Evolutionary conservation across 1,140 invertebrate species (phyloP), one percentile per base, ranked within the genome.

Genomic region (Drosophila tsacasi): DNA sequence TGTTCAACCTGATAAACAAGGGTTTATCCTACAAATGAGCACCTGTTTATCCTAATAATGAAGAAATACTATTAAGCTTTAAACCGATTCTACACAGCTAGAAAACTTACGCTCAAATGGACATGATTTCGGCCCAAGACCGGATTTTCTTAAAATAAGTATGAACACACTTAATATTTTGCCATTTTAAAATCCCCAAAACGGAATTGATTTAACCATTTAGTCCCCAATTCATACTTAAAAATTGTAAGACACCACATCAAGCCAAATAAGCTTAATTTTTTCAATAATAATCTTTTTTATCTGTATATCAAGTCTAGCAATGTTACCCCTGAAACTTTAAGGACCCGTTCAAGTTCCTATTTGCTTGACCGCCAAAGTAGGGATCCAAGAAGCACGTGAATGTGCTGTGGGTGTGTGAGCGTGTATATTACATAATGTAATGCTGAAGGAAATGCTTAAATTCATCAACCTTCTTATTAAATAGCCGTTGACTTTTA

Each of bases 381-480:
- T 71, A 35, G 5, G 30, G 17, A 42, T 35, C 39, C 37, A 21
- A 58, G 58, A n/a, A 46, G 47, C 42, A 63, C 50, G 65, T 72
- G 62, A 75, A 40, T 66, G 44, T 66, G 30, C 35, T 23, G 12
- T 21, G 44, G 5, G 44, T 21, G 69, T 58, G 50, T 69, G 58
- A 57, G 50, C 59, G 44, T 49, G 65, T 59, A 68, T 52, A 72
- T 86, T 82, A 86, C 57, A 86, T 86, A 81, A 82, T 82, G 81
- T 76, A 72, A 76, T 44, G 66, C 58, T 73, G 37, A 66, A 80
- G 79, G 65, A 87, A 86, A 74, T 75, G 83, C 79, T 83, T 83
- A 81, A 80, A 87, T 87, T 77, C 76, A 80, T 87, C 79, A 86
- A 83, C 79, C 71, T 82, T 86, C 83, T 87, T 86, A 73, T 76